phyloP scores from a whole-genome alignment of 2,888 invertebrate genomes.

The Parochlus steinenii region DNA sequence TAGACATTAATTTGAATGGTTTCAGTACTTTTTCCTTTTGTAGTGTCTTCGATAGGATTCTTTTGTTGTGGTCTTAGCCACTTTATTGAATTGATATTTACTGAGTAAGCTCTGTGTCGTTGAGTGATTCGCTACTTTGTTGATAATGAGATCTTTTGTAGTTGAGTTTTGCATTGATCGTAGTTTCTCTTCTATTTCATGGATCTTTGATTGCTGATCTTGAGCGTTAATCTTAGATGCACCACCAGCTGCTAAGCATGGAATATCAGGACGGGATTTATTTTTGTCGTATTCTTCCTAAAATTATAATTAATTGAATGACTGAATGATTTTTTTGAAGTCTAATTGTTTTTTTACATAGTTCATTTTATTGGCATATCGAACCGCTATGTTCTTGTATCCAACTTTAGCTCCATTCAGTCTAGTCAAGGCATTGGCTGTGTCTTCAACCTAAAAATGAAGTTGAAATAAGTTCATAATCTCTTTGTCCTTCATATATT shows the following conservation, averaged over 20 bases:
- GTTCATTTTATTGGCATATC: conserved; percentile 60
- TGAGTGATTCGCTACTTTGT: conserved; percentile 1
- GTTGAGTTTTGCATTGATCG: conserved; percentile 4
- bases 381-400: conserved; percentile 57
- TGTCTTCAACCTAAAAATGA: conserved; percentile 33
- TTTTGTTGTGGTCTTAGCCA: too few species aligned
- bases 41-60: too few species aligned
- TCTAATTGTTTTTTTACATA: conserved; percentile 33
- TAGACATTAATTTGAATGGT: too few species aligned
- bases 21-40: too few species aligned
- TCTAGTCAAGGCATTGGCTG: conserved; percentile 50
- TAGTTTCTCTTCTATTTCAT: conserved; percentile 6
- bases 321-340: too few species aligned
- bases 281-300: conserved; percentile 63
- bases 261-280: conserved; percentile 58
- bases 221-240: conserved; percentile 24
- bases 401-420: conserved; percentile 62
- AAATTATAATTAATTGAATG: conserved; percentile 16
- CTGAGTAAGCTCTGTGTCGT: conserved; percentile 6
- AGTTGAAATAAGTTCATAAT: neutral
- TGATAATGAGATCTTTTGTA: conserved; percentile 3
- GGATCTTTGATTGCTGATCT: conserved; percentile 7
- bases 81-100: conserved; percentile 9
- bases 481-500: neutral
- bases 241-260: conserved; percentile 50